Base-by-base conservation (phyloP, 2,113 vertebrate genomes). In the Nymphicus hollandicus region DNA sequence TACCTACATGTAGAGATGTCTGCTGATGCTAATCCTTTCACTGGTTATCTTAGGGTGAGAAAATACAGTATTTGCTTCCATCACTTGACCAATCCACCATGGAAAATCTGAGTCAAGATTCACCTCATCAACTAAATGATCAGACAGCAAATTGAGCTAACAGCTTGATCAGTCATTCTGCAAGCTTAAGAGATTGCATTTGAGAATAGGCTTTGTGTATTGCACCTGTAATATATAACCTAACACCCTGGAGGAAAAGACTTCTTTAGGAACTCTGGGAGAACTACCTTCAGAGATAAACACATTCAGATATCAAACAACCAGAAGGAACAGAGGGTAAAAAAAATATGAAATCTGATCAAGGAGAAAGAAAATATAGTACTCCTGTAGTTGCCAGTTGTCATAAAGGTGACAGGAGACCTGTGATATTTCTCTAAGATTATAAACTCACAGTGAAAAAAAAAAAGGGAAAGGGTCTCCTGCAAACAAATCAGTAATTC, bases 211-310 rank as follows among this genome's bases (percentile, higher is more conserved):
- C 31, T 89, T 90, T 96, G 49, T 88, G 49, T 66, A 77, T 72
- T 86, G 61, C 78, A 68, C 80, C 31, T 60, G 24, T 94, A 92
- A 92, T n/a, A 41, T 17, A 89, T 39, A 92, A 87, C 77, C 64
- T 63, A 41, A 63, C 46, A 33, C 37, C n/a, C 49, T 49, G 79
- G 60, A 64, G 81, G n/a, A 94, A 94, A 96, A 73, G 23, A 77
- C 24, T 87, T 91, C 65, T 93, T 81, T 64, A 90, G 49, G 63
- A 88, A 91, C 93, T 92, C 88, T 89, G 37, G 73, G 81, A 93
- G 46, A 95, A 65, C 19, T 58, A 83, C 74, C 60, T 86, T 83
- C 47, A 81, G 72, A 96, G 89, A 96, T 84, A 95, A 97, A 94
- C 13, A 39, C 81, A 78, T 93, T 94, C 77, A 89, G 66, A 53